phyloP scores from a whole-genome alignment of 1,140 invertebrate genomes.

The Drosophila sechellia region DNA sequence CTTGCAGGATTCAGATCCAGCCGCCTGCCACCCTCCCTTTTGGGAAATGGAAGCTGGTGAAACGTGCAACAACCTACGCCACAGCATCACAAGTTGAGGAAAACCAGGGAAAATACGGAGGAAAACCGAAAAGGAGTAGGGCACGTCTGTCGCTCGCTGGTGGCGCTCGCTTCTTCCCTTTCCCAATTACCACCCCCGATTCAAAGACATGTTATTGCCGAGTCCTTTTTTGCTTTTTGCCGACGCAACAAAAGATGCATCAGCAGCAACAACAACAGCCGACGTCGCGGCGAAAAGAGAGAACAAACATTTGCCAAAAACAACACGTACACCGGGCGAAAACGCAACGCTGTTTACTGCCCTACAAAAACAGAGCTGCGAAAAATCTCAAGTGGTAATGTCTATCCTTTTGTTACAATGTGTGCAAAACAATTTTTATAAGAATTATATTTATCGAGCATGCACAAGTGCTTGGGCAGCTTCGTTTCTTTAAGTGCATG shows the following conservation, averaged over 20 bases:
- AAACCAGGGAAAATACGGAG: conserved; percentile 30
- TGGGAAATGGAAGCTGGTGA: background rate
- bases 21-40: background rate
- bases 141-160: conserved; percentile 4
- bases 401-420: background rate
- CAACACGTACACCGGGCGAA: conserved; percentile 43
- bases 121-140: conserved; percentile 15
- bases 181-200: conserved; percentile 15
- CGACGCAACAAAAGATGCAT: conserved; percentile 43
- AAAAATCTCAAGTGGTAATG: background rate
- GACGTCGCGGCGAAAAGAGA: conserved; percentile 17
- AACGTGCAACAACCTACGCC: conserved; percentile 27
- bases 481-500: too few species aligned
- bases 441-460: too few species aligned
- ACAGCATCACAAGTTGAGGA: conserved; percentile 39
- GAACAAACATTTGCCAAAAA: conserved; percentile 60
- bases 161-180: background rate
- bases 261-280: conserved; percentile 18
- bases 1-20: conserved; percentile 71
- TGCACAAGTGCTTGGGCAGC: too few species aligned
- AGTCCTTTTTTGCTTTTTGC: conserved; percentile 12
- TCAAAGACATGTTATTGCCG: background rate
- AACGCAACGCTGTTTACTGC: conserved; percentile 11
- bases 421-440: too few species aligned
- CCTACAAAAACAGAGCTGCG: conserved; percentile 4